These are phyloP conservation scores for Avahi laniger DNA, from an alignment of 2,797 vertebrate species.

Conservation along the genomic window DNA sequence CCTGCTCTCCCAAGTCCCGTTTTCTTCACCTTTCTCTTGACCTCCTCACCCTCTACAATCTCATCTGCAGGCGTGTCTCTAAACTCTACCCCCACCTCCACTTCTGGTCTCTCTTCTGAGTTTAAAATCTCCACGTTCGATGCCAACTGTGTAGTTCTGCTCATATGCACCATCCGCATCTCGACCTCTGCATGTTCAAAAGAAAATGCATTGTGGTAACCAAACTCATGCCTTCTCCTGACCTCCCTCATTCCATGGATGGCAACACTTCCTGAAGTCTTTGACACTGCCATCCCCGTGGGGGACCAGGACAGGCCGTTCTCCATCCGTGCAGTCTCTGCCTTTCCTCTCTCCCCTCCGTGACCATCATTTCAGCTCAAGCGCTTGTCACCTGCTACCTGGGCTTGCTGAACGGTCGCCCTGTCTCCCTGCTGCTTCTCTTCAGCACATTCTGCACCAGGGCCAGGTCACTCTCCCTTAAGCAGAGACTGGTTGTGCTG, in stretches of 20 bases:
- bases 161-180: background rate
- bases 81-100: background rate
- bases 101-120: background rate
- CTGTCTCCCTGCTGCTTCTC: background rate
- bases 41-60: background rate
- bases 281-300: rapidly evolving
- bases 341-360: background rate
- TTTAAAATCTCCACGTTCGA: background rate
- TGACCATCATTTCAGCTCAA: background rate
- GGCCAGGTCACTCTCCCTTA: background rate
- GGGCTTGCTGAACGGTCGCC: background rate
- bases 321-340: background rate
- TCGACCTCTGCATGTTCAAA: background rate
- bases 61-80: background rate
- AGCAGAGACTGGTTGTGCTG: rapidly evolving
- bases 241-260: rapidly evolving
- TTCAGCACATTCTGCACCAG: background rate
- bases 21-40: background rate
- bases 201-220: background rate
- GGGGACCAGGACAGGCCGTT: background rate
- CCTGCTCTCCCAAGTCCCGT: background rate
- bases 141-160: background rate
- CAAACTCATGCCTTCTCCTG: background rate
- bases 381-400: too few species aligned
- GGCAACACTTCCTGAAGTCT: background rate